Percentiles rank a stretch among this genome's conserved stretches.
phyloP scores from a whole-genome alignment of 2,113 vertebrate genomes.

The Psittacula cyanocephala region DNA sequence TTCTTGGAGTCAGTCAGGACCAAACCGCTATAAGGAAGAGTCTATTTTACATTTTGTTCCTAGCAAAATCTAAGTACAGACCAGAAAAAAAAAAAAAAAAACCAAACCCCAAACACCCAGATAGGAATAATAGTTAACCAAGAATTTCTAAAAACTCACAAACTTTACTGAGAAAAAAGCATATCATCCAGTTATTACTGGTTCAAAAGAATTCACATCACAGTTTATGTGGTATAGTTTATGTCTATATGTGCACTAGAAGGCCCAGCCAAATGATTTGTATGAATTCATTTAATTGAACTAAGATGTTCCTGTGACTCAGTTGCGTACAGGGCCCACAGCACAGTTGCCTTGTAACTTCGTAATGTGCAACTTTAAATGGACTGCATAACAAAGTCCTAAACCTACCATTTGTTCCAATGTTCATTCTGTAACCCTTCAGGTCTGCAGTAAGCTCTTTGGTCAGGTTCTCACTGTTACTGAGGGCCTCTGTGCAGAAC shows the following conservation, averaged over 20 bases:
- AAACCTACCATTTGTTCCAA: rapidly evolving
- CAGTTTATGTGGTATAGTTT: not conserved
- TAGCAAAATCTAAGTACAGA: not conserved
- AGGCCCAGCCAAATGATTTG: not conserved
- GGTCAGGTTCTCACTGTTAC: not conserved
- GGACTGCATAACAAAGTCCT: not conserved
- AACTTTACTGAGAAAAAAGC: not conserved
- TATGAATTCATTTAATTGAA: not conserved
- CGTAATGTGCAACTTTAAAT: not conserved
- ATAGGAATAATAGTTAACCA: not conserved
- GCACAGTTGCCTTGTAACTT: not conserved
- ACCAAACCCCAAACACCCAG: too few species aligned
- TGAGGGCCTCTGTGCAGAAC: not conserved
- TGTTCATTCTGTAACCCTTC: not conserved
- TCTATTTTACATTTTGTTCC: not conserved
- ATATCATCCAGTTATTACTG: not conserved
- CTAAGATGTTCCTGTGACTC: not conserved
- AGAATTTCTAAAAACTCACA: not conserved
- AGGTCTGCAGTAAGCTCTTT: not conserved
- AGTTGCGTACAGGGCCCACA: not conserved
- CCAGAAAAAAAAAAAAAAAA: too few species aligned
- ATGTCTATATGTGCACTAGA: not conserved
- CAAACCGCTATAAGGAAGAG: not conserved
- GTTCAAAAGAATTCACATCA: not conserved
- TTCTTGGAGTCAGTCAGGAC: not conserved